Base-by-base conservation (phyloP, 2,113 vertebrate genomes). In the Macaca nemestrina region DNA sequence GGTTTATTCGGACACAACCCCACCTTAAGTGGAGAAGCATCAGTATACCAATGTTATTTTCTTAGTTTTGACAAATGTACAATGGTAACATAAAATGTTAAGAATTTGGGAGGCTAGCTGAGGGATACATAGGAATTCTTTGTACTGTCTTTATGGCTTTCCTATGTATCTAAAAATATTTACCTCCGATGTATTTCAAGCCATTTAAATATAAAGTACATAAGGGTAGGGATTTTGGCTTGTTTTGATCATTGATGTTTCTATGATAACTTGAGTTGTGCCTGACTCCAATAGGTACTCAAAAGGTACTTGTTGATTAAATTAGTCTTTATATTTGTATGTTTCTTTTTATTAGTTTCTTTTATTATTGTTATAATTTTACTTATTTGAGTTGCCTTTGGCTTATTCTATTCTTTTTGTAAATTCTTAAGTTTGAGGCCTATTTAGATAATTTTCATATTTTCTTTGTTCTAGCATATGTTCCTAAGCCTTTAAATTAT, bases 31-130 rank as follows among this genome's bases (percentile, higher is more conserved):
- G 22, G 70, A 73, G 70, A 38, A 73, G 70, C 20, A 70, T 27
- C 59, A 40, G 75, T 70, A 55, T 88, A 72, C 16, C 43, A 79
- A n/a, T 55, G n/a, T 48, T 3, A n/a, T 25, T 85, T 93, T n/a
- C 38, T 73, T 85, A 89, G 38, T 85, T 95, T 95, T 90, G 79
- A 85, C 32, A 96, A 64, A 72, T 79, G 6, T 43, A 55, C 52
- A 1, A 50, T 78, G 40, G 18, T 72, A n/a, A 38, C 76, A 0
- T 84, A 70, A 87, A 48, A 78, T 88, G 23, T 52, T 92, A 84
- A 78, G 30, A 70, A 11, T 10, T 20, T n/a, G 35, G 50, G 13
- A 73, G 85, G 64, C 17, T 61, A 30, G 61, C 27, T 64, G 61
- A 64, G 27, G 32, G 38, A 8, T 40, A 67, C 13, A 48, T 3